These are phyloP conservation scores for Dolichomitus sp. DNA, from an alignment of 2,888 invertebrate genomes.

Conservation along the genomic window DNA sequence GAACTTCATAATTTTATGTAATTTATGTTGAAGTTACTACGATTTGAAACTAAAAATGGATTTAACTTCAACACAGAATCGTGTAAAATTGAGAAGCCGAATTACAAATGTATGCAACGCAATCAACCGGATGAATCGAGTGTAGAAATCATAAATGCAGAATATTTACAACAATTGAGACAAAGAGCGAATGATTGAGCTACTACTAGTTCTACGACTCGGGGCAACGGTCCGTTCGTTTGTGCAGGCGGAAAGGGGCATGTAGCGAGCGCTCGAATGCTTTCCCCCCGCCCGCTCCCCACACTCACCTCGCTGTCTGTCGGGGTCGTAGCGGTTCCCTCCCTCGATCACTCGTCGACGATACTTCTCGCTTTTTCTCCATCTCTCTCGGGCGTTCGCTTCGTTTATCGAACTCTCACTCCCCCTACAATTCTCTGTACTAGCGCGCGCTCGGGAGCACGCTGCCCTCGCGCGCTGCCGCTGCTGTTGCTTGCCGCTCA, in stretches of 20 bases:
- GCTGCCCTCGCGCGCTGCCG: conserved; percentile 66
- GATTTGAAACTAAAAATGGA: neutral
- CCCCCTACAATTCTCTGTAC: conserved; percentile 63
- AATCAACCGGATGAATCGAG: neutral
- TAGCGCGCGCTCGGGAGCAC: conserved; percentile 76
- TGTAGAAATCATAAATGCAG: neutral
- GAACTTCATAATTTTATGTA: neutral
- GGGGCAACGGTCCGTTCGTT: conserved; percentile 18
- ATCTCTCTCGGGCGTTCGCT: conserved; percentile 54
- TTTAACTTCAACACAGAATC: neutral
- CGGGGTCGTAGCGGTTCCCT: conserved; percentile 67
- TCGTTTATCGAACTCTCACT: conserved; percentile 63
- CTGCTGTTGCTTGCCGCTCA: conserved; percentile 67
- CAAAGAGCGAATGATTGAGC: neutral
- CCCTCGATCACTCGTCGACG: conserved; percentile 51
- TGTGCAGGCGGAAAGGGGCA: conserved; percentile 29
- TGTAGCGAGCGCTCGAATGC: conserved; percentile 27
- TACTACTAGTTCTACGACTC: neutral
- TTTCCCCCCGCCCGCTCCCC: conserved; percentile 51
- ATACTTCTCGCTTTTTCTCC: conserved; percentile 56
- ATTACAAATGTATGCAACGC: neutral
- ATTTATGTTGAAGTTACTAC: neutral
- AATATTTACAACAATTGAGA: conserved; percentile 9
- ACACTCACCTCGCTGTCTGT: conserved; percentile 45
- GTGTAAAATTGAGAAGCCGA: neutral